Evolutionary conservation across 2,797 vertebrate genomes (phyloP).

Genomic region (Halcyon badia): DNA sequence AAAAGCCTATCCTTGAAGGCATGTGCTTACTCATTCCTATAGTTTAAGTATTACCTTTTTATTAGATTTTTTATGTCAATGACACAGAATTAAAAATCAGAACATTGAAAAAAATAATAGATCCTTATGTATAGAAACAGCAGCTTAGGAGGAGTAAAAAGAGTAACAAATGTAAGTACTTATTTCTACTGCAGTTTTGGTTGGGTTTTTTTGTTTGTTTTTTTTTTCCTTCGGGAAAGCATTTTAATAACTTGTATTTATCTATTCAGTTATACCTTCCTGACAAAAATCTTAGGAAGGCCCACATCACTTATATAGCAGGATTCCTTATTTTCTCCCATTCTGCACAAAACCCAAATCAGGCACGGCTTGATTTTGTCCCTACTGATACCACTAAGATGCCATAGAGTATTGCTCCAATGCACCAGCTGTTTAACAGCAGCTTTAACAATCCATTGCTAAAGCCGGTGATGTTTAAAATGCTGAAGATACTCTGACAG

Average conservation of each 20-base stretch:
- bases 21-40: neutral
- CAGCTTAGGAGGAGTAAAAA: neutral
- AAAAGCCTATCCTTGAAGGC: neutral
- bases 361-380: neutral
- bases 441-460: neutral
- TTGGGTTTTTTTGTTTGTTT: too few species aligned
- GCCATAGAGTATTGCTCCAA: neutral
- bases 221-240: neutral
- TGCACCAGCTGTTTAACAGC: neutral
- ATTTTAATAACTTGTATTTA: neutral
- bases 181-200: neutral
- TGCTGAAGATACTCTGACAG: conserved; percentile 1
- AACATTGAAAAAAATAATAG: neutral
- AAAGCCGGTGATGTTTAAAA: neutral
- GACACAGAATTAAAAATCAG: neutral
- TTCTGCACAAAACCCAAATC: neutral
- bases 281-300: neutral
- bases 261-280: neutral
- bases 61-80: neutral
- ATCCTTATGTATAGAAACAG: neutral
- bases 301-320: neutral
- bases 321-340: neutral
- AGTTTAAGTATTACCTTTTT: neutral
- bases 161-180: neutral
- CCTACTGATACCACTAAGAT: neutral